Percentiles rank a stretch among this genome's conserved stretches.
phyloP scores from a whole-genome alignment of 2,888 invertebrate genomes.

The Tipula unca region DNA sequence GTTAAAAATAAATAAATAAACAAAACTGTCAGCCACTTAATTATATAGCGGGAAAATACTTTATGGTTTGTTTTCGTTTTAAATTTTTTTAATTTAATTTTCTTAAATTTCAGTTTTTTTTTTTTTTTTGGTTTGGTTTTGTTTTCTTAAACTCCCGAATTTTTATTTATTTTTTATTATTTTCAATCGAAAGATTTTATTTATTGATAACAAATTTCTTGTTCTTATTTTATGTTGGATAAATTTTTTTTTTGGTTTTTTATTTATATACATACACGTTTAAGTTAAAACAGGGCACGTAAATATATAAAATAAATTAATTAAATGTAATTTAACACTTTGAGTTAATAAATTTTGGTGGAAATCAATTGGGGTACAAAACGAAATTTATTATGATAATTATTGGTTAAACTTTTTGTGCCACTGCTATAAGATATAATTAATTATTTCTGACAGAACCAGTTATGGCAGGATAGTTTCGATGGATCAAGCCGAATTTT shows the following conservation, averaged over 20 bases:
- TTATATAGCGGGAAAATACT: constrained; percentile 16
- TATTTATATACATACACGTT: neutral
- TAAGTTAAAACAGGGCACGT: neutral
- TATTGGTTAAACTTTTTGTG: neutral
- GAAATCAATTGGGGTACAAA: neutral
- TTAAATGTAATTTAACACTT: neutral
- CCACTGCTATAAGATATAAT: too few species aligned
- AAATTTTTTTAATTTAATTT: neutral
- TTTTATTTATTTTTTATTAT: neutral
- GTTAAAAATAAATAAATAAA: neutral
- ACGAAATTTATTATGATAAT: neutral
- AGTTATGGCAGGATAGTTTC: too few species aligned
- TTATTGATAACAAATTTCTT: neutral
- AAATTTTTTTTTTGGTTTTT: neutral
- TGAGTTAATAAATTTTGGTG: neutral
- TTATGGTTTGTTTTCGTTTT: neutral
- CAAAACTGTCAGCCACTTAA: constrained; percentile 19
- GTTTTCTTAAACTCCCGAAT: neutral
- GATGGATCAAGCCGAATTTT: too few species aligned
- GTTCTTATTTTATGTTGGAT: neutral
- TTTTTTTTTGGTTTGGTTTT: neutral
- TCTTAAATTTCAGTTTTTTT: neutral
- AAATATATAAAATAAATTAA: neutral
- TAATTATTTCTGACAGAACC: too few species aligned
- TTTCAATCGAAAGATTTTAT: neutral